Percentiles rank a stretch among this genome's conserved stretches.
These are phyloP conservation scores for Dipodomys spectabilis DNA, from an alignment of 2,113 vertebrate genomes.

Conservation along the genomic window DNA sequence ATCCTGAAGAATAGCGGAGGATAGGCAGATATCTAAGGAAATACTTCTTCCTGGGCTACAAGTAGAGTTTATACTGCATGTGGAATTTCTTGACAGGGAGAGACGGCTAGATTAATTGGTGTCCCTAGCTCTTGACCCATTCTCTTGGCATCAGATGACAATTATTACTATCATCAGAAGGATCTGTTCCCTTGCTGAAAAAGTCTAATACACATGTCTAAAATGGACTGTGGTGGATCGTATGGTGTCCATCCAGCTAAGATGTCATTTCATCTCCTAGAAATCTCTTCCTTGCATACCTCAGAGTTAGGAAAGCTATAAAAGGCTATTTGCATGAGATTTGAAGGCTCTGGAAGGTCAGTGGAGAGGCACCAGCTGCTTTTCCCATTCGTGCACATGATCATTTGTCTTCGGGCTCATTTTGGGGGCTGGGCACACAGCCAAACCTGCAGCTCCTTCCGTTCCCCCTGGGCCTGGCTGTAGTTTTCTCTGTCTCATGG, in stretches of 20 bases:
- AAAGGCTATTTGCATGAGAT: neutral
- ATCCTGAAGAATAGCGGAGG: neutral
- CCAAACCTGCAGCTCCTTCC: neutral
- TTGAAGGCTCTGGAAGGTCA: neutral
- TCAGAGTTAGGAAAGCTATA: neutral
- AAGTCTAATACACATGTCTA: neutral
- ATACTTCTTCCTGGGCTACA: neutral
- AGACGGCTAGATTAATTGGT: neutral
- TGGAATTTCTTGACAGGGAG: neutral
- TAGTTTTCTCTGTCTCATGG: neutral
- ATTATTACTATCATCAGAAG: neutral
- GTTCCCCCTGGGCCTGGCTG: neutral
- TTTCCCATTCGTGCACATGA: neutral
- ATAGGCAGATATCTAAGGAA: neutral
- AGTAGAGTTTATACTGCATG: neutral
- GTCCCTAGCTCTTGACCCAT: neutral
- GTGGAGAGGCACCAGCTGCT: neutral
- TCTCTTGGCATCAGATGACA: neutral
- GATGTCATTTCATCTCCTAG: neutral
- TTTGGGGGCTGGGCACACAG: neutral
- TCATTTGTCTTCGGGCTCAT: neutral
- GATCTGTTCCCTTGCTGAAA: neutral
- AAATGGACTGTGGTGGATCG: neutral
- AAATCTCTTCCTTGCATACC: neutral
- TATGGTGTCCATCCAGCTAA: neutral